Evolutionary conservation across 1,140 invertebrate species (phyloP).

Genomic region (Caenorhabditis tropicalis): DNA sequence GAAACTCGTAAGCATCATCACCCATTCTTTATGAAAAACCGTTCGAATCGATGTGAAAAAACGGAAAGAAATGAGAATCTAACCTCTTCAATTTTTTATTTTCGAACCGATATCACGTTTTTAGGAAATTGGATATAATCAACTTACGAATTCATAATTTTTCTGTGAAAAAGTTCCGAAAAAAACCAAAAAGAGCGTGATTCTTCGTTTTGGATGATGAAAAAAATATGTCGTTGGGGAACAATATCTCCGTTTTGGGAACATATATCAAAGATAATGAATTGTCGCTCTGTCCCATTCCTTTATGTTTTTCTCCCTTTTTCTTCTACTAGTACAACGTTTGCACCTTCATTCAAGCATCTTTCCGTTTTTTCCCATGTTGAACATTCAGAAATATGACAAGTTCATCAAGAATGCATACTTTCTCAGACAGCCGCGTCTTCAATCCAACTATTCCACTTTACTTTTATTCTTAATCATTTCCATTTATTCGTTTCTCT

Average conservation of each 20-base stretch:
- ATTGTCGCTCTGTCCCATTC: neutral
- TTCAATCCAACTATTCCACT: neutral
- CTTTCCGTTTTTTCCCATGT: conserved; percentile 29
- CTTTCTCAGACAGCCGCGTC: neutral
- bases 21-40: no score
- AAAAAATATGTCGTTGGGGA: neutral
- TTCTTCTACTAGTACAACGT: neutral
- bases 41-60: no score
- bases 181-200: neutral
- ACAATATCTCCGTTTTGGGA: neutral
- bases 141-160: no score
- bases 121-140: no score
- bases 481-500: neutral
- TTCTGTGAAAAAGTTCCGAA: no score
- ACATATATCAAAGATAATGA: neutral
- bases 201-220: neutral
- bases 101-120: no score
- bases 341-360: neutral
- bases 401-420: conserved; percentile 35
- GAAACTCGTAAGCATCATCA: no score
- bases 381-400: conserved; percentile 18
- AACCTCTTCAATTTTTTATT: no score
- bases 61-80: no score
- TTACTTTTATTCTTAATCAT: neutral
- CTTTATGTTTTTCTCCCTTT: no score